phyloP scores from a whole-genome alignment of 2,888 invertebrate genomes.

The Limenitis arthemis region DNA sequence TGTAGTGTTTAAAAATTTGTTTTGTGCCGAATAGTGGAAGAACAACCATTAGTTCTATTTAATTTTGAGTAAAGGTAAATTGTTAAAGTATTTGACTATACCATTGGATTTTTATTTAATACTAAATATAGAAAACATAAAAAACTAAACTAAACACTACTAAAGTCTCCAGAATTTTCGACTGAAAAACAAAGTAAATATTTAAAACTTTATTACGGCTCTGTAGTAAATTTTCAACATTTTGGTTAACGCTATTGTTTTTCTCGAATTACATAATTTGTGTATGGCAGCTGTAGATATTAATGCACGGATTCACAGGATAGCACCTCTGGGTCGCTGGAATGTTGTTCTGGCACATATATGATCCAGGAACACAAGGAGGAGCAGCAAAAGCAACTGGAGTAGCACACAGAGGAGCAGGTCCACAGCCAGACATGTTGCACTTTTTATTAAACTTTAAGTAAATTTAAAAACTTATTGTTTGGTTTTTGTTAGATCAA shows the following conservation, averaged over 20 bases:
- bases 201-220: not conserved
- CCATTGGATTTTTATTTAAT: too few relatives aligned
- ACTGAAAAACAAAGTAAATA: not conserved
- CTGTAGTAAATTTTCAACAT: not conserved
- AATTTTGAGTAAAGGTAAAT: too few relatives aligned
- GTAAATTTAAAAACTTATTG: not conserved
- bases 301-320: constrained; percentile 54
- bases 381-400: constrained; percentile 17
- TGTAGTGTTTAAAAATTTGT: too few relatives aligned
- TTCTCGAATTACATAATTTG: constrained; percentile 47
- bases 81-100: too few relatives aligned
- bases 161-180: too few relatives aligned
- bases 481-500: constrained; percentile 9
- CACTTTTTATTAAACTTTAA: constrained; percentile 10
- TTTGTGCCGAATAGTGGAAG: too few relatives aligned
- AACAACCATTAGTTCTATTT: too few relatives aligned
- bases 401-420: constrained; percentile 25
- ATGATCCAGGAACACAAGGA: constrained; percentile 25
- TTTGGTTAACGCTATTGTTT: not conserved
- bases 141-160: too few relatives aligned
- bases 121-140: too few relatives aligned
- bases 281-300: constrained; percentile 62
- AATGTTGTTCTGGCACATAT: constrained; percentile 33
- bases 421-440: constrained; percentile 22
- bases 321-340: constrained; percentile 38